Evolutionary conservation across 2,797 vertebrate species (phyloP).

Genomic region (Varecia variegata): DNA sequence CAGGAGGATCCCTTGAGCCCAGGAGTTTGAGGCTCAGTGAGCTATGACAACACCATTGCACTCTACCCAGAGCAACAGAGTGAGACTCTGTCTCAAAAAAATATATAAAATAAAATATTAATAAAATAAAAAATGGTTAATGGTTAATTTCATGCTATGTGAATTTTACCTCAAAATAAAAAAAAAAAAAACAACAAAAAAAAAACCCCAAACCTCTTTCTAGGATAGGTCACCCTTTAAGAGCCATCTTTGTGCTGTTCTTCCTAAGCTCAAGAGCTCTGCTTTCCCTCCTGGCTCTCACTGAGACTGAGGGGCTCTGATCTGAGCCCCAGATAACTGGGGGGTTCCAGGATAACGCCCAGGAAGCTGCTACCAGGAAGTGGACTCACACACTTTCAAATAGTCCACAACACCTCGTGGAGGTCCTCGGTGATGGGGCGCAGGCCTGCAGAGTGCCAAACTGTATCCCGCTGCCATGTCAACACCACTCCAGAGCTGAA

Average conservation of each 20-base stretch:
- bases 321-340: neutral
- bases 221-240: neutral
- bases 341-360: neutral
- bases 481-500: neutral
- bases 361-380: neutral
- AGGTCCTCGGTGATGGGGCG: neutral
- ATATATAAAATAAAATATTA: too few relatives aligned
- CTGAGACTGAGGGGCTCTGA: neutral
- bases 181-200: too few relatives aligned
- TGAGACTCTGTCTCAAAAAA: too few relatives aligned
- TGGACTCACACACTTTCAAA: neutral
- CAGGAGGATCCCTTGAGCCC: too few relatives aligned
- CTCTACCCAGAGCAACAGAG: too few relatives aligned
- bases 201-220: neutral
- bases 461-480: neutral
- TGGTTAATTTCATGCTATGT: neutral
- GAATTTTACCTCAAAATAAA: constrained; percentile 15
- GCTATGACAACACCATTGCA: too few relatives aligned
- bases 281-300: neutral
- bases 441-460: neutral
- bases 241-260: neutral
- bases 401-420: neutral
- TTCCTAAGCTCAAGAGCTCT: neutral
- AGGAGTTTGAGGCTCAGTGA: too few relatives aligned
- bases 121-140: neutral